Evolutionary conservation across 2,797 vertebrate species (phyloP).

Genomic region (Periparus ater): DNA sequence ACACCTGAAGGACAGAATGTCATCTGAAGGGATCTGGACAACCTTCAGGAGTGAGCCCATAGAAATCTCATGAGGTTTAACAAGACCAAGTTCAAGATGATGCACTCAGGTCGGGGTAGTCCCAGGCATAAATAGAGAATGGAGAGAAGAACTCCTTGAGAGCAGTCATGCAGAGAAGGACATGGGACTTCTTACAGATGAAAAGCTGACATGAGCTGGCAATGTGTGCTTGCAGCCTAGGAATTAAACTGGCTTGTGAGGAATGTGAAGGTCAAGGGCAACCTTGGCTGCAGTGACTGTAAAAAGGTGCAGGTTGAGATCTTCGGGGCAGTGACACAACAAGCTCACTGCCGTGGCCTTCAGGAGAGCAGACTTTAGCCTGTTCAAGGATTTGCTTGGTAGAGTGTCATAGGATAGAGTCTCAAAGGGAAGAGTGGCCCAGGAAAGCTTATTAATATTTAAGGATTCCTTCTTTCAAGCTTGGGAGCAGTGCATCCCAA

Average conservation of each 20-base stretch:
- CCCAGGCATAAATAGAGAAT: background rate
- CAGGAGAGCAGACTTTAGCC: background rate
- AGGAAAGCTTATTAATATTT: background rate
- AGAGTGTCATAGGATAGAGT: background rate
- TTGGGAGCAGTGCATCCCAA: background rate
- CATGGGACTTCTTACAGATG: background rate
- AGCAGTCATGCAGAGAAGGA: background rate
- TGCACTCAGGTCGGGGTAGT: background rate
- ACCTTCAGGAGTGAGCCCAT: background rate
- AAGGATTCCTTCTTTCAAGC: background rate
- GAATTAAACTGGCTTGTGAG: background rate
- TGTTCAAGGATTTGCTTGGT: background rate
- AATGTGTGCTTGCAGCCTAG: background rate
- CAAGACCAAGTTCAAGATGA: background rate
- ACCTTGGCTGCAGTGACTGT: background rate
- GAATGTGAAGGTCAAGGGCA: background rate
- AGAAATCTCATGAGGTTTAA: background rate
- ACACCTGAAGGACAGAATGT: background rate
- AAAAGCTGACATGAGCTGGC: background rate
- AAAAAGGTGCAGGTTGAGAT: background rate
- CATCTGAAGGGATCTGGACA: background rate
- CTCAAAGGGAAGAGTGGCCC: background rate
- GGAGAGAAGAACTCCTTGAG: background rate
- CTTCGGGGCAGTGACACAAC: too few species aligned
- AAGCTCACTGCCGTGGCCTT: background rate